Percentiles rank a stretch among this genome's conserved stretches.
Evolutionary conservation across 2,113 vertebrate genomes (phyloP).

Genomic region (Barnardius zonarius): DNA sequence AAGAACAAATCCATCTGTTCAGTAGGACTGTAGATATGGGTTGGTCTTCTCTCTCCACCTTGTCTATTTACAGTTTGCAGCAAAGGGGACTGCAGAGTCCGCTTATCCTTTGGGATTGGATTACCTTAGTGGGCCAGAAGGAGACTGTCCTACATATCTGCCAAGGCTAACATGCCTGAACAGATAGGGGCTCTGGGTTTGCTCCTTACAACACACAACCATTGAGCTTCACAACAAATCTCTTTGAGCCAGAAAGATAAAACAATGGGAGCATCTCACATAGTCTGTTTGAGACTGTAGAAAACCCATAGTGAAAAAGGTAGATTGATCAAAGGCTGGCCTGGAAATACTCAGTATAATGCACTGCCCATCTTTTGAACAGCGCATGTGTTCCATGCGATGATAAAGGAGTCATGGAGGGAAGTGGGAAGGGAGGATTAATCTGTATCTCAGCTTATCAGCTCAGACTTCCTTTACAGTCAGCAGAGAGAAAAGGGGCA

Average conservation of each 20-base stretch:
- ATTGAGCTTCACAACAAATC: not conserved
- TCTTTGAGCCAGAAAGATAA: not conserved
- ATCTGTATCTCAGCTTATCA: not conserved
- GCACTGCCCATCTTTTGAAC: not conserved
- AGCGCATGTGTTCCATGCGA: accelerated
- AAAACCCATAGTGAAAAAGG: not conserved
- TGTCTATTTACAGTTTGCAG: not conserved
- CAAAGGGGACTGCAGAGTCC: not conserved
- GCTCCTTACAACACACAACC: not conserved
- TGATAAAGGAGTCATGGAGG: not conserved
- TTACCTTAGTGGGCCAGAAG: not conserved
- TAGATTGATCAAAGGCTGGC: not conserved
- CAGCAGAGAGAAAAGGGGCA: not conserved
- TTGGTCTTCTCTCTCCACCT: not conserved
- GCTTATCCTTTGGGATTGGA: not conserved
- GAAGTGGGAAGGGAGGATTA: not conserved
- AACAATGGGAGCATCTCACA: not conserved
- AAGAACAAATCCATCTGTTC: not conserved
- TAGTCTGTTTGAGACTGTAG: not conserved
- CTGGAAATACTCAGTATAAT: not conserved
- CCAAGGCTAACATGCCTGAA: not conserved
- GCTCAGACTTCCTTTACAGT: not conserved
- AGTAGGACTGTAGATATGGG: accelerated
- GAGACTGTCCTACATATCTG: not conserved
- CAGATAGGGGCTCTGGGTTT: not conserved